phyloP scores from a whole-genome alignment of 1,140 invertebrate genomes.

The Armadillidium nasatum region DNA sequence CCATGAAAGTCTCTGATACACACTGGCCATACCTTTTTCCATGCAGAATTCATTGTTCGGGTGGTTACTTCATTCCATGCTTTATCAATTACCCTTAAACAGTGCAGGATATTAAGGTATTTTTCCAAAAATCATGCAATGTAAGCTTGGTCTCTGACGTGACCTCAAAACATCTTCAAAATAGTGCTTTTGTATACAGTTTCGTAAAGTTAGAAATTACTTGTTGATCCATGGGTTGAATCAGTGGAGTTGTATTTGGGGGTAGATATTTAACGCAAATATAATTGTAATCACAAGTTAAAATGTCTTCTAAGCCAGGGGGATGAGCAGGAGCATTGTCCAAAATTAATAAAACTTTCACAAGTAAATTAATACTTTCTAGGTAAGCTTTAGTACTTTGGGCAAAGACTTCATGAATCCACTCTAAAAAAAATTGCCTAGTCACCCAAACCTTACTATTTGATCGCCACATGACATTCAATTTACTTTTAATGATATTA shows the following conservation, averaged over 20 bases:
- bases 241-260: not conserved
- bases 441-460: slow-evolving; percentile 34
- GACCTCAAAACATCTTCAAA: slow-evolving; percentile 6
- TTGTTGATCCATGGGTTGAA: slow-evolving; percentile 20
- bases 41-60: slow-evolving; percentile 16
- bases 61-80: not conserved
- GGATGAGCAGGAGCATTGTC: slow-evolving; percentile 20
- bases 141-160: not conserved
- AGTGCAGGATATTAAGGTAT: slow-evolving; percentile 14
- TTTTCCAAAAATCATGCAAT: slow-evolving; percentile 17
- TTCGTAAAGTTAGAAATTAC: slow-evolving; percentile 24
- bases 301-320: not conserved
- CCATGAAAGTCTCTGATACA: not conserved
- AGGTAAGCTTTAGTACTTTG: not conserved
- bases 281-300: not conserved
- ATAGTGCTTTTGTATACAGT: slow-evolving; percentile 18
- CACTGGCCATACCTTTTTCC: slow-evolving; percentile 1
- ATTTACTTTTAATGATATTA: slow-evolving; percentile 3
- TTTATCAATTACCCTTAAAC: slow-evolving; percentile 4
- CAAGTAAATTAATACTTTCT: not conserved
- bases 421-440: slow-evolving; percentile 22
- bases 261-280: not conserved
- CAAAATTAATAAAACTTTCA: not conserved
- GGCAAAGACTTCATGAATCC: not conserved
- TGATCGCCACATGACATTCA: not conserved